Conservation (phyloP, 2,888 invertebrate species). For the Hydrotaea cyrtoneurina region DNA sequence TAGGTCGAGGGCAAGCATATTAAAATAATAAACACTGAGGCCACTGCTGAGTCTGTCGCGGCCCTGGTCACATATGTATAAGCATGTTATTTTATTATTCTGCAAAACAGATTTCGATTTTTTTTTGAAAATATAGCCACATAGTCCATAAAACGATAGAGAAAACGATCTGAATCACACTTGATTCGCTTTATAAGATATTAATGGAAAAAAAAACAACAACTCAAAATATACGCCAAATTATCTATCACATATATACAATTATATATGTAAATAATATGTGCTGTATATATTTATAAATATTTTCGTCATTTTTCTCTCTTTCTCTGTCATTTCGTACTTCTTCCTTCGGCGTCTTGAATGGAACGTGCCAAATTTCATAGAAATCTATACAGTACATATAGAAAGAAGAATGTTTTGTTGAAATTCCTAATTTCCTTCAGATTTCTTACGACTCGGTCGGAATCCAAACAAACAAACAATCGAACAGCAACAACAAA, state of each 20-base stretch:
- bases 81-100: neutral
- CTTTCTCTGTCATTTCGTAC: neutral
- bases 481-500: constrained; percentile 1
- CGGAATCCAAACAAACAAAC: constrained; percentile 33
- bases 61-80: neutral
- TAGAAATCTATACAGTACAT: constrained; percentile 32
- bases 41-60: too few species aligned
- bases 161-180: constrained; percentile 18
- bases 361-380: constrained; percentile 64
- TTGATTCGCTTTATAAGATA: constrained; percentile 9
- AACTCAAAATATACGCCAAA: neutral
- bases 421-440: constrained; percentile 44
- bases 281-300: constrained; percentile 47
- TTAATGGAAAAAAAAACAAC: neutral
- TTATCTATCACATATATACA: neutral
- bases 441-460: constrained; percentile 28
- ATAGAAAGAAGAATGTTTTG: constrained; percentile 37
- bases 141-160: constrained; percentile 32
- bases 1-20: too few species aligned
- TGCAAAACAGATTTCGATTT: constrained; percentile 21
- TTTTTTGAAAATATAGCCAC: neutral
- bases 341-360: neutral
- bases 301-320: constrained; percentile 53
- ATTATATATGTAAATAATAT: neutral
- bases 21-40: too few species aligned